phyloP scores from a whole-genome alignment of 1,140 invertebrate species.

The Cataglyphis hispanica region DNA sequence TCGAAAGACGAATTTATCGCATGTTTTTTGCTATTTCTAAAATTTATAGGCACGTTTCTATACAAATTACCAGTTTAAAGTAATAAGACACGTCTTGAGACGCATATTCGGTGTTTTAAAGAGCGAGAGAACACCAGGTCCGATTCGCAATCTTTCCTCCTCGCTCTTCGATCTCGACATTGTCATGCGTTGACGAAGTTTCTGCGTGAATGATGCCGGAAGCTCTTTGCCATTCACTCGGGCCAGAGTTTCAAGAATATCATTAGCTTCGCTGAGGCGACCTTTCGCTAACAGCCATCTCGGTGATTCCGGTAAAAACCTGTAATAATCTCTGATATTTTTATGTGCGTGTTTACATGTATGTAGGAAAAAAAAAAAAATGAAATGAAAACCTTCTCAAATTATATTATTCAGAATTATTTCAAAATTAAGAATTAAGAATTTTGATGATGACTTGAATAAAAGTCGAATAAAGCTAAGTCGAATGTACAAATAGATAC shows the following conservation, averaged over 20 bases:
- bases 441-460: not conserved
- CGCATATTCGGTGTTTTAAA: conserved; percentile 95
- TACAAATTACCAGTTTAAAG: conserved; percentile 87
- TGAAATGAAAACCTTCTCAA: conserved; percentile 5
- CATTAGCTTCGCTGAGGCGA: conserved; percentile 92
- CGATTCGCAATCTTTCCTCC: conserved; percentile 87
- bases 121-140: conserved; percentile 90
- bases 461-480: not conserved
- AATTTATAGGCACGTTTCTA: not conserved
- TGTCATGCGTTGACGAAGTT: conserved; percentile 90
- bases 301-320: conserved; percentile 94
- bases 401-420: not conserved
- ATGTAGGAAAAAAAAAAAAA: not conserved
- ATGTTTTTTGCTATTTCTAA: not conserved
- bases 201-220: conserved; percentile 90
- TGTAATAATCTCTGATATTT: conserved; percentile 71
- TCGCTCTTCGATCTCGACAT: conserved; percentile 89
- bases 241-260: conserved; percentile 92
- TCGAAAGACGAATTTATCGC: no score
- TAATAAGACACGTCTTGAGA: conserved; percentile 89
- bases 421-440: not conserved
- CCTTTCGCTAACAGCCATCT: conserved; percentile 94
- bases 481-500: not conserved
- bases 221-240: conserved; percentile 92
- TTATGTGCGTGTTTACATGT: not conserved